Conservation (phyloP, 1,140 invertebrate species). For the Drosophila persimilis region DNA sequence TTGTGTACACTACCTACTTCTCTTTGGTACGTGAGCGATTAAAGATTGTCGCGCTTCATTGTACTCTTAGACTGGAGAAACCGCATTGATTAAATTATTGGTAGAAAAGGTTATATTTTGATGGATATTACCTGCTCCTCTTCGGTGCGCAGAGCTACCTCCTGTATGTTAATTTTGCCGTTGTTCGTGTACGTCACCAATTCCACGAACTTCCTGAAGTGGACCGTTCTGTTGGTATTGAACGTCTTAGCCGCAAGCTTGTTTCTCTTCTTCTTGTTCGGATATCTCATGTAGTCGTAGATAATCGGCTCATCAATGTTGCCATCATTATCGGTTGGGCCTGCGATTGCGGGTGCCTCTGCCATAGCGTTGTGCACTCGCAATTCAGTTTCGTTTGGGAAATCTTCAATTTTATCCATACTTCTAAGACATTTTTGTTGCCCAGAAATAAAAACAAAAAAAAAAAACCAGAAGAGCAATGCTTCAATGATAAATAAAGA, state of each 20-base stretch:
- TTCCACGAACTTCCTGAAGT: conserved; percentile 59
- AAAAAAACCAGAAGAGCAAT: background rate
- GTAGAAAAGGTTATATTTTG: no score
- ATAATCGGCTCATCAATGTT: conserved; percentile 15
- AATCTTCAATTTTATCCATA: conserved; percentile 6
- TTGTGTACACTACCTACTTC: no score
- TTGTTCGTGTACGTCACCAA: conserved; percentile 52
- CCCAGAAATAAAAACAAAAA: background rate
- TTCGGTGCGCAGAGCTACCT: conserved; percentile 47
- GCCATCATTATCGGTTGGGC: background rate
- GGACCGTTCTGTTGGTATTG: conserved; percentile 29
- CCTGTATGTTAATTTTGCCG: conserved; percentile 45
- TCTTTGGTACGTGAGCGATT: background rate
- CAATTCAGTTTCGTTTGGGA: no score
- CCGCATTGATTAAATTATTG: no score
- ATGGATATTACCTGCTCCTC: conserved; percentile 58
- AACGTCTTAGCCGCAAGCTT: conserved; percentile 1
- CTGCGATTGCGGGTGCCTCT: background rate
- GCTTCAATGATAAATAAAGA: background rate
- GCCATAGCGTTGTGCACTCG: background rate
- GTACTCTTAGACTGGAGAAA: conserved; percentile 10
- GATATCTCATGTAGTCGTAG: conserved; percentile 69
- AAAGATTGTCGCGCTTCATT: conserved; percentile 25
- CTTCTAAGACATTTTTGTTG: conserved; percentile 16
- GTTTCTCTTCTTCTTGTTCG: conserved; percentile 42